phyloP scores from a whole-genome alignment of 2,797 vertebrate species.

The Pangasius larnaudii region DNA sequence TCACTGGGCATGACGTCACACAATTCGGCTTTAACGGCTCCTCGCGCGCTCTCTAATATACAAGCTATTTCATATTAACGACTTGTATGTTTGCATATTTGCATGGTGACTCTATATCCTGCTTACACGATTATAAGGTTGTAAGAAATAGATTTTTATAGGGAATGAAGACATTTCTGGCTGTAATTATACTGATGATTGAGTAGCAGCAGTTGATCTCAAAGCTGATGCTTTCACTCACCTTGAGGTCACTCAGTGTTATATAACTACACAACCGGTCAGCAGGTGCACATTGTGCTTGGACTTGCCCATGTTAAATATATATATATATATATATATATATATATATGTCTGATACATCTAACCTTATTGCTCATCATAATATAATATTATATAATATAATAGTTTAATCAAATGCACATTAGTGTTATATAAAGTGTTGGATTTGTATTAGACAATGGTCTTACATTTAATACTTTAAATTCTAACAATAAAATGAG shows the following conservation, averaged over 20 bases:
- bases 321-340: too few species aligned
- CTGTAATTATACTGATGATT: neutral
- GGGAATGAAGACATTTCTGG: neutral
- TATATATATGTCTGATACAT: neutral
- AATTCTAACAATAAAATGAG: too few species aligned
- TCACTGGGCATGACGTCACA: conserved; percentile 51
- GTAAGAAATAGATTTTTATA: neutral
- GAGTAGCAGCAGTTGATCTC: neutral
- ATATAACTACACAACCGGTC: neutral
- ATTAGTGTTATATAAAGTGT: neutral
- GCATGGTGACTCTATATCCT: neutral
- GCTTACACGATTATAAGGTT: neutral
- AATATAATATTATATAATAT: neutral
- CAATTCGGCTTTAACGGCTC: conserved; percentile 23
- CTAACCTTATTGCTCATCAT: neutral
- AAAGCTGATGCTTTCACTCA: neutral
- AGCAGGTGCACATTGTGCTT: neutral
- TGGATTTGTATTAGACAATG: neutral
- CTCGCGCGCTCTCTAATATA: neutral
- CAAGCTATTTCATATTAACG: neutral
- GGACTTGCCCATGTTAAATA: neutral
- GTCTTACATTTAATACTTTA: neutral
- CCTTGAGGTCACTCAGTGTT: neutral
- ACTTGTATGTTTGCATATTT: neutral
- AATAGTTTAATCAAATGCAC: neutral